Conservation (phyloP, 2,113 vertebrate species). For the Mormoops blainvillei region DNA sequence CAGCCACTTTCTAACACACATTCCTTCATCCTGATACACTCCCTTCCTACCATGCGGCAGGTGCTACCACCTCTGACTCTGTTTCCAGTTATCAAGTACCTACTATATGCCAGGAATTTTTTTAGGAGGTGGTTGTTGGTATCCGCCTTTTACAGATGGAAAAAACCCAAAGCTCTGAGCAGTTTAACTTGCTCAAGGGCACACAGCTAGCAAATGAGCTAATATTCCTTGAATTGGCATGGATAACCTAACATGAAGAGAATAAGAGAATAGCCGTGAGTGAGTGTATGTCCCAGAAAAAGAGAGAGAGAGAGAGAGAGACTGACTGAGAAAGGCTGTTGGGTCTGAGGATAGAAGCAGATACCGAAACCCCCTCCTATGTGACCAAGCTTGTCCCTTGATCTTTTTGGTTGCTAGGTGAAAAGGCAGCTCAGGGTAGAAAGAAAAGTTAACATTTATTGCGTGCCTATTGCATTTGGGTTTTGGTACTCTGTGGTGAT, state of each 20-base stretch:
- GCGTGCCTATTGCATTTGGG: neutral
- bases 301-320: neutral
- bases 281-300: too few species aligned
- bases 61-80: neutral
- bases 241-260: neutral
- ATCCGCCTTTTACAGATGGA: neutral
- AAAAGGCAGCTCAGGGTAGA: neutral
- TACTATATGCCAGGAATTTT: neutral
- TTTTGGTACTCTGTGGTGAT: neutral
- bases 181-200: neutral
- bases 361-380: neutral
- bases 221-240: neutral
- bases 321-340: neutral
- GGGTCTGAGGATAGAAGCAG: neutral
- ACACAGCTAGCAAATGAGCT: neutral
- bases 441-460: neutral
- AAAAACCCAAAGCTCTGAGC: neutral
- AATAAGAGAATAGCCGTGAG: neutral
- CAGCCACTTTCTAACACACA: neutral
- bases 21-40: neutral
- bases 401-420: neutral
- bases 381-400: neutral
- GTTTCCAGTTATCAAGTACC: neutral
- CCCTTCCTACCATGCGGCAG: neutral
- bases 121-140: neutral